Evolutionary conservation across 2,113 vertebrate genomes (phyloP).

Genomic region (Pomatostomus ruficeps): DNA sequence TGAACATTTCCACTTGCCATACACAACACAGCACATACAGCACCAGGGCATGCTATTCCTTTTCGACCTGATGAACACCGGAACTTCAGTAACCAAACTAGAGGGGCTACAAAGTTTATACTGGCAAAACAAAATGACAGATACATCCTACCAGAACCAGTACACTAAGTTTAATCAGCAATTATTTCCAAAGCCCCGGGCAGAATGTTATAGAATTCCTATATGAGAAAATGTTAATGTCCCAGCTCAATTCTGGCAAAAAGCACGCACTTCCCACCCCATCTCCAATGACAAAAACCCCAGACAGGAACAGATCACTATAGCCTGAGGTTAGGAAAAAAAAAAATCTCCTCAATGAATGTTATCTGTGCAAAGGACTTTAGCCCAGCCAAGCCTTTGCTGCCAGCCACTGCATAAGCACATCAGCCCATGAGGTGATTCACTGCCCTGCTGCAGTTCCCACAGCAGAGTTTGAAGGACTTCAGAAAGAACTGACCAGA

Average conservation of each 20-base stretch:
- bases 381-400: not conserved
- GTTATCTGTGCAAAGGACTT: not conserved
- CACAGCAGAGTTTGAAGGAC: not conserved
- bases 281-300: not conserved
- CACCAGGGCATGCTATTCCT: not conserved
- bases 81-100: not conserved
- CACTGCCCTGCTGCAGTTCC: not conserved
- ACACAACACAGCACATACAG: not conserved
- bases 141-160: not conserved
- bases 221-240: not conserved
- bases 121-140: not conserved
- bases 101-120: not conserved
- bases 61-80: fast-evolving
- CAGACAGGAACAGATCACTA: not conserved
- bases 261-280: not conserved
- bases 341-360: not conserved
- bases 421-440: not conserved
- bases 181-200: constrained; percentile 24
- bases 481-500: not conserved
- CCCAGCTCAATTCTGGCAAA: not conserved
- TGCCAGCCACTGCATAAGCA: not conserved
- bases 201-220: constrained; percentile 6
- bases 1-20: not conserved
- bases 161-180: not conserved
- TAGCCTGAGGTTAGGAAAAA: constrained; percentile 28